These are phyloP conservation scores for Bubo blakistoni DNA, from an alignment of 2,113 vertebrate species.

Conservation along the genomic window DNA sequence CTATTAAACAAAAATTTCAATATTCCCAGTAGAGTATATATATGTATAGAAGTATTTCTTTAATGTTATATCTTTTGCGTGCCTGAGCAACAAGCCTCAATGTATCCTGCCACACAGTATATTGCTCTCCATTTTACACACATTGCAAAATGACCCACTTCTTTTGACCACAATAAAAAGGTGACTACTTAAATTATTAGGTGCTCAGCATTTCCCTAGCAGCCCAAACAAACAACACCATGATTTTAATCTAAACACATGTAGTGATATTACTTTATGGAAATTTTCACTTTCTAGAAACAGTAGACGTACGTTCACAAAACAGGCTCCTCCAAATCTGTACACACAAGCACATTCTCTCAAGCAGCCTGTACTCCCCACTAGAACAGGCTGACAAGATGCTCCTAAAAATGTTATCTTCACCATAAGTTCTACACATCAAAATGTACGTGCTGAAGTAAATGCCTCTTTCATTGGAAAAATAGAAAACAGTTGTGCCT, in stretches of 20 bases:
- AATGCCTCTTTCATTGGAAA: not conserved
- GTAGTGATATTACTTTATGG: not conserved
- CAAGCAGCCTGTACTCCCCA: not conserved
- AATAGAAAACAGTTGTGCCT: not conserved
- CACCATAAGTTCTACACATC: not conserved
- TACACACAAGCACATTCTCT: rapidly evolving
- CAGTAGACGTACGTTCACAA: not conserved
- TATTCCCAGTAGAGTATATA: not conserved
- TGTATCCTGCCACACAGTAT: not conserved
- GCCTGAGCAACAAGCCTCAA: not conserved
- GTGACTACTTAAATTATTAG: not conserved
- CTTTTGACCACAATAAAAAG: not conserved
- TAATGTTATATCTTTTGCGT: not conserved
- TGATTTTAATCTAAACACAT: not conserved
- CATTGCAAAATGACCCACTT: not conserved
- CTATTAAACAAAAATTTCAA: not conserved
- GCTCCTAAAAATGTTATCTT: not conserved
- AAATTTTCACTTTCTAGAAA: not conserved
- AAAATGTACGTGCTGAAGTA: not conserved
- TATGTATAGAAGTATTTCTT: not conserved
- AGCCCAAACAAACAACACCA: not conserved
- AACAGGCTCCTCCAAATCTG: not conserved
- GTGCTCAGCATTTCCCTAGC: not conserved
- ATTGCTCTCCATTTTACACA: not conserved
- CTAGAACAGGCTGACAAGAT: not conserved